Conservation (phyloP, 2,797 vertebrate genomes). For the Pteropus rufus region DNA sequence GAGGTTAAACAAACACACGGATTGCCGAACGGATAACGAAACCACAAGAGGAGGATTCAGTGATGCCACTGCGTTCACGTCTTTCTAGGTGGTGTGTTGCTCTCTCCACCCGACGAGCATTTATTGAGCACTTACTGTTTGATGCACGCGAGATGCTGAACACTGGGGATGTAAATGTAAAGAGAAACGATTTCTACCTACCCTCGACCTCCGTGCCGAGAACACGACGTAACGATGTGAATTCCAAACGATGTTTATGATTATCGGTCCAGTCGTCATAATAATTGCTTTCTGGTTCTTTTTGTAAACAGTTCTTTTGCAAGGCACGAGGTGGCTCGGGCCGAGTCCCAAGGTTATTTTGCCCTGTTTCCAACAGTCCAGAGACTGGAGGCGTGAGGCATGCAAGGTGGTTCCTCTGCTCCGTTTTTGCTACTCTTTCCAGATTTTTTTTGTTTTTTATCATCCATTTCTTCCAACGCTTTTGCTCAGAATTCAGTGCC, state of each 20-base stretch:
- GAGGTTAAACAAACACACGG: background rate
- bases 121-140: background rate
- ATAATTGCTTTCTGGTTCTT: background rate
- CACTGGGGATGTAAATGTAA: background rate
- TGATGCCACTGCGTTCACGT: background rate
- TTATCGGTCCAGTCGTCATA: background rate
- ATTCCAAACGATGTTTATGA: background rate
- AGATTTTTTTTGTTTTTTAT: background rate
- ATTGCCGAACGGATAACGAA: slow-evolving; percentile 3
- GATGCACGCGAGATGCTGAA: background rate
- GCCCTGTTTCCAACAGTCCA: background rate
- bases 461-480: background rate
- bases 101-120: background rate
- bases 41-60: slow-evolving; percentile 9
- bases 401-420: background rate
- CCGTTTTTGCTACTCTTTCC: background rate
- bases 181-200: no score
- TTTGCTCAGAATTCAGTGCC: background rate
- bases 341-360: background rate
- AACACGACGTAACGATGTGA: no score
- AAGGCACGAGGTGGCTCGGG: background rate
- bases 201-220: background rate
- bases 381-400: background rate
- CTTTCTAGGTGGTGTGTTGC: background rate
- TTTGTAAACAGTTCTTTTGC: background rate